Evolutionary conservation across 2,888 invertebrate species (phyloP).

Genomic region (Callosobruchus maculatus): DNA sequence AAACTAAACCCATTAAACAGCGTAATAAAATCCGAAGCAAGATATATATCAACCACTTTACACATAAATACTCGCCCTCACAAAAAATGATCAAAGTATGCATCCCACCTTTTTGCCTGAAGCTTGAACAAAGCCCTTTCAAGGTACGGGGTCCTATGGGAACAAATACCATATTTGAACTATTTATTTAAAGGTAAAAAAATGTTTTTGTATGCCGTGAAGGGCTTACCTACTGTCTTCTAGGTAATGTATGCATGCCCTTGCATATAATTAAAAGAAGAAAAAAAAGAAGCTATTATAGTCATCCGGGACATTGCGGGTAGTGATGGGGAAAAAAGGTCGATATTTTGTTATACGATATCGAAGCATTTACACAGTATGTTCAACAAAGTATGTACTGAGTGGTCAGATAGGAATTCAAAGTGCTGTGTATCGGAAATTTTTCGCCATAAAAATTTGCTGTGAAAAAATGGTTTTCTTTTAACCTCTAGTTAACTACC

Average conservation of each 20-base stretch:
- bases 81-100: conserved; percentile 15
- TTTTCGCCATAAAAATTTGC: too few species aligned
- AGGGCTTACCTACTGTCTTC: conserved; percentile 41
- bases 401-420: too few species aligned
- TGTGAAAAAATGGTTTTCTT: too few species aligned
- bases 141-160: conserved; percentile 21
- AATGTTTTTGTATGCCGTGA: conserved; percentile 27
- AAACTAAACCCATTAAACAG: conserved; percentile 11
- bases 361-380: too few species aligned
- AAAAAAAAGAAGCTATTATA: background rate
- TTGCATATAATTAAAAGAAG: conserved; percentile 42
- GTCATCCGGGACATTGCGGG: too few species aligned
- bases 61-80: conserved; percentile 16
- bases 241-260: conserved; percentile 39
- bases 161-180: conserved; percentile 26
- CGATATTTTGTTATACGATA: too few species aligned
- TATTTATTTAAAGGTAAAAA: conserved; percentile 43
- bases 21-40: conserved; percentile 18
- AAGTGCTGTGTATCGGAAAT: too few species aligned
- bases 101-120: conserved; percentile 9
- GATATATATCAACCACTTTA: conserved; percentile 23
- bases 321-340: too few species aligned
- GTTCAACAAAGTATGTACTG: too few species aligned
- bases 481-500: too few species aligned
- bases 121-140: conserved; percentile 8